phyloP scores from a whole-genome alignment of 2,888 invertebrate species.

The Melieria crassipennis region DNA sequence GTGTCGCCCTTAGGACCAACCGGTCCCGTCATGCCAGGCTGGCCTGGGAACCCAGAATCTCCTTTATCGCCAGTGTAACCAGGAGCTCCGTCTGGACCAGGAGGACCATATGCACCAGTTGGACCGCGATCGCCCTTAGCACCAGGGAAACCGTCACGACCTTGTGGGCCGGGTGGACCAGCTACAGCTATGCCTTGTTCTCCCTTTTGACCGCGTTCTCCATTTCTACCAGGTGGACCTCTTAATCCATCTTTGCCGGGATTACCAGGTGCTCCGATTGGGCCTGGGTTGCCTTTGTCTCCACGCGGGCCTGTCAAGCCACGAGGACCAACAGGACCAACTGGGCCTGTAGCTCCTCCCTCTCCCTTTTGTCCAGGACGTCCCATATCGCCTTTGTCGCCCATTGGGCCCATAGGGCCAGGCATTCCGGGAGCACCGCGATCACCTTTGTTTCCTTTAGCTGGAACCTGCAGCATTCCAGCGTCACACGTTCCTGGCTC shows the following conservation, averaged over 20 bases:
- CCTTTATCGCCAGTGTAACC: conserved; percentile 82
- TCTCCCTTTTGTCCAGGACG: conserved; percentile 72
- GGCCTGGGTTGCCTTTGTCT: conserved; percentile 81
- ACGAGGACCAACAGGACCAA: conserved; percentile 76
- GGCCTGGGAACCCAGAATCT: conserved; percentile 74
- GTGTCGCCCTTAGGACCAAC: conserved; percentile 70
- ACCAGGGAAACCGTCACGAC: conserved; percentile 67
- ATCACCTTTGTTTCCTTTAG: conserved; percentile 73
- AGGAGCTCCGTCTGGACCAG: conserved; percentile 79
- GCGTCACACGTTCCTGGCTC: conserved; percentile 71
- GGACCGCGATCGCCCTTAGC: conserved; percentile 61
- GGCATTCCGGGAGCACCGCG: conserved; percentile 70
- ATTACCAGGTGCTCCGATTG: conserved; percentile 81
- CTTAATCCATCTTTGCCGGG: conserved; percentile 72
- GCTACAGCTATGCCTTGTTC: conserved; percentile 73
- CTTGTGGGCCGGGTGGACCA: conserved; percentile 72
- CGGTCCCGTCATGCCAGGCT: conserved; percentile 54
- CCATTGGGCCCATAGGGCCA: conserved; percentile 72
- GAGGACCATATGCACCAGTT: conserved; percentile 73
- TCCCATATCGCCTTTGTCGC: conserved; percentile 73
- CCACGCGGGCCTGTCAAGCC: conserved; percentile 83
- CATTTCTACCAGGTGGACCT: conserved; percentile 73
- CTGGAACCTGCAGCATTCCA: conserved; percentile 65
- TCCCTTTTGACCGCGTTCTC: conserved; percentile 77
- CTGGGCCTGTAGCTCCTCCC: conserved; percentile 70